phyloP scores from a whole-genome alignment of 2,888 invertebrate species.

The Allygus modestus region DNA sequence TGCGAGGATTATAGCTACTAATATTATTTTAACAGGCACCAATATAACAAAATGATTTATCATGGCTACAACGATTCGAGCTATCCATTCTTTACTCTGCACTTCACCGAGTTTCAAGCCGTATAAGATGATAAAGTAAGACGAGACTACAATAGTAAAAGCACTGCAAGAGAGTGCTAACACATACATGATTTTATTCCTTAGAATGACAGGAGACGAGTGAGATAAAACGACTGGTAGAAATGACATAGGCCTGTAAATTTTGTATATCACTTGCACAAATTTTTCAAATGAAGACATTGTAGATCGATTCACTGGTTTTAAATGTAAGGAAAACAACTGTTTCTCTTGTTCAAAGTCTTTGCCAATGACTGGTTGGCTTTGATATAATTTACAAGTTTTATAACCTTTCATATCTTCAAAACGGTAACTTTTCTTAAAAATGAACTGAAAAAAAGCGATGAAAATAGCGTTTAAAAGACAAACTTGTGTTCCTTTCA shows the following conservation, averaged over 20 bases:
- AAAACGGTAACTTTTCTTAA: background rate
- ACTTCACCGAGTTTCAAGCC: too few relatives aligned
- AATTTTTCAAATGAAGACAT: background rate
- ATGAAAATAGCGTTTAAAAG: background rate
- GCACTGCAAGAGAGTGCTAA: too few relatives aligned
- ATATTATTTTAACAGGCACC: too few relatives aligned
- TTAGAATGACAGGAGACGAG: too few relatives aligned
- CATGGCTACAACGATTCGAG: too few relatives aligned
- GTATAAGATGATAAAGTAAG: too few relatives aligned
- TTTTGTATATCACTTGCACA: background rate
- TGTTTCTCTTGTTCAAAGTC: background rate
- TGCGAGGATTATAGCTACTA: too few relatives aligned
- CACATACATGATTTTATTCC: too few relatives aligned
- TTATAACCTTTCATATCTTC: background rate
- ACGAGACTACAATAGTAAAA: too few relatives aligned
- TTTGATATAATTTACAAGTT: background rate
- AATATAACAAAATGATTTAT: too few relatives aligned
- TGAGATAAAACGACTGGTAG: background rate
- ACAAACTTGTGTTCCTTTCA: slow-evolving; percentile 2
- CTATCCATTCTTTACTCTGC: too few relatives aligned
- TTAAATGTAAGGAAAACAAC: background rate
- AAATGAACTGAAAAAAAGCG: background rate
- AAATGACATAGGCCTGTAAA: background rate
- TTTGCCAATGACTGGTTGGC: background rate
- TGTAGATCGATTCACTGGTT: background rate